Base-by-base conservation (phyloP, 2,888 invertebrate species). In the Neoascia interrupta region DNA sequence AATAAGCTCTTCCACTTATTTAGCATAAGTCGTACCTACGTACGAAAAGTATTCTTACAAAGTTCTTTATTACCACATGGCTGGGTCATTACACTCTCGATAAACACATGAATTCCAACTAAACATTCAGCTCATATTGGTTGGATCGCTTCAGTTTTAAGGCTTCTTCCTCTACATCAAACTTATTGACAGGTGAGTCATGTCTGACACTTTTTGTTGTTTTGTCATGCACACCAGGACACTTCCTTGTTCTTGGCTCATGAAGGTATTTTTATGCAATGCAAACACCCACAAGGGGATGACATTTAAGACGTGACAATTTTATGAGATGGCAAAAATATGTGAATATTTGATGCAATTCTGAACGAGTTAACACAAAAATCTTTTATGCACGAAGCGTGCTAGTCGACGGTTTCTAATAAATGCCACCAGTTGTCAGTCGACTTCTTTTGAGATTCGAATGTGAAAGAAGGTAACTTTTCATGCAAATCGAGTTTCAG, bases 141-240 rank as follows among this genome's bases (percentile, higher is more conserved):
- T 18, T 21, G 3, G 18, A 18, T n/a, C n/a, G n/a, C n/a, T n/a
- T 47, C 54, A 47, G 43, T 66, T 66, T 31, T 66, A 56, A 18
- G 66, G 66, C 39, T 66, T 66, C 66, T 47, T n/a, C n/a, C n/a
- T n/a, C n/a, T n/a, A n/a, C n/a, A n/a, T n/a, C n/a, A n/a, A n/a
- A n/a, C n/a, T n/a, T n/a, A 47, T 37, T 34, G 23, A 23, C 11
- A 13, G 6, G 13, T 54, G 53, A 66, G 19, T 66, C 54, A 66
- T 19, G 54, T 37, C n/a, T 45, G 45, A 45, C 36, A 53, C 11
- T 19, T 43, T n/a, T n/a, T n/a, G n/a, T n/a, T n/a, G n/a, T n/a
- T n/a, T n/a, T n/a, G 11, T n/a, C 23, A 36, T 37, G 37, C 10
- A 13, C 26, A n/a, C 18, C 26, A 47, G 37, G 37, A 49, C 18